Base-by-base conservation (phyloP, 2,888 invertebrate genomes). In the Ethmia dodecea region DNA sequence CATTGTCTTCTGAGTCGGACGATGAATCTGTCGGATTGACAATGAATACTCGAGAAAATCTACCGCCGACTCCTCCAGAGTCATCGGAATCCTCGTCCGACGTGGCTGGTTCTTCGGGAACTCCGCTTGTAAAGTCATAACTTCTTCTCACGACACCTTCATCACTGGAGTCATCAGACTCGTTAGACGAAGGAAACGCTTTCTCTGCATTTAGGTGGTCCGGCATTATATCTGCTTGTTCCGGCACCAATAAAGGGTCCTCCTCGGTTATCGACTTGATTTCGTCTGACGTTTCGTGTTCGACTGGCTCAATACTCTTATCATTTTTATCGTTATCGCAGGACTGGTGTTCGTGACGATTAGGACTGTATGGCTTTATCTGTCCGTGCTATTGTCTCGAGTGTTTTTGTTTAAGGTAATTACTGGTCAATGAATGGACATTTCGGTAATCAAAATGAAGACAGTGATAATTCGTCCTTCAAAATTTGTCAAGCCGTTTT, bases 1-100 rank as follows among this genome's bases (percentile, higher is more conserved):
- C 89, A 37, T 89, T 88, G 48, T 88, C 84, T 34, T 90, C 89
- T 26, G 88, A 76, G 33, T 89, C 90, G 0, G 89, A 89, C 2
- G 90, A 89, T 5, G 89, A 89, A 32, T 88, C 87, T 12, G 77
- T 79, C 5, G 89, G 90, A 55, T 92, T 92, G 12, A 92, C 91
- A 1, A 92, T 89, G 59, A 92, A 92, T 11, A 92, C 90, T 35
- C 91, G 88, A 20, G 90, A 90, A 57, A 92, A 92, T 31, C 73
- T 64, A 2, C 81, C 78, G 65, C 90, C 76, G 65, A 90, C 58
- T 65, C 89, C 47, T 62, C 90, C 91, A 0, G 87, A 86, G 43
- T 87, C 86, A 18, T 81, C 84, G 0, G 86, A 86, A 48, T 86
- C 86, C 37, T 86, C 87, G 27, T 81, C 78, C 1, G 87, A 67